phyloP scores from a whole-genome alignment of 2,113 vertebrate genomes.

The Menura novaehollandiae region DNA sequence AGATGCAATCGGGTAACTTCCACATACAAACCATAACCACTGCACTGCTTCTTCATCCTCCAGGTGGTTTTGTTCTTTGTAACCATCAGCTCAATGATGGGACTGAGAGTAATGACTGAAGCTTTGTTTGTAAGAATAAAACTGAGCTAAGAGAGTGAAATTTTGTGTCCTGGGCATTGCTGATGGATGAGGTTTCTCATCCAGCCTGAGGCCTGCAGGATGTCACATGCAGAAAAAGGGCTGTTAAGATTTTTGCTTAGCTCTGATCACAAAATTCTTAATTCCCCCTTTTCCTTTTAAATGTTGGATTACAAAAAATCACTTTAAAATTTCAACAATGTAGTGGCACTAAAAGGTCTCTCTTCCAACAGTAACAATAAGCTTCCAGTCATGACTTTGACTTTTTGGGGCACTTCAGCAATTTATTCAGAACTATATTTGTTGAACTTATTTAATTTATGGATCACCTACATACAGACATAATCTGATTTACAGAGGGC shows the following conservation, averaged over 20 bases:
- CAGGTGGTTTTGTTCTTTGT: neutral
- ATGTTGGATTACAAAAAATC: neutral
- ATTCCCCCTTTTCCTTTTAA: accelerated
- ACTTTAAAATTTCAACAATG: neutral
- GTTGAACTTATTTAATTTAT: neutral
- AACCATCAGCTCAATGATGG: neutral
- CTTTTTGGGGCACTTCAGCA: neutral
- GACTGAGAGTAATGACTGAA: neutral
- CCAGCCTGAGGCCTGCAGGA: neutral
- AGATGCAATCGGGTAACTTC: constrained; percentile 37
- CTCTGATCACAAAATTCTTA: neutral
- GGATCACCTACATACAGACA: neutral
- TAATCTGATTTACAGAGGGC: neutral
- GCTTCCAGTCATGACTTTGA: neutral
- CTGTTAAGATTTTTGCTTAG: neutral
- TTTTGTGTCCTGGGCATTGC: neutral
- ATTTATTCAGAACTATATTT: neutral
- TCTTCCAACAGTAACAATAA: neutral
- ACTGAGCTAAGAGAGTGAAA: neutral
- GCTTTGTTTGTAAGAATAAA: neutral
- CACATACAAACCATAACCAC: neutral
- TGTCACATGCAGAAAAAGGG: neutral
- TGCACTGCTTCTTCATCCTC: neutral
- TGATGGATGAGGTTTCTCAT: neutral
- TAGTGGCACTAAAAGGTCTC: neutral